Conservation (phyloP, 2,113 vertebrate species). For the Apodemus speciosus region DNA sequence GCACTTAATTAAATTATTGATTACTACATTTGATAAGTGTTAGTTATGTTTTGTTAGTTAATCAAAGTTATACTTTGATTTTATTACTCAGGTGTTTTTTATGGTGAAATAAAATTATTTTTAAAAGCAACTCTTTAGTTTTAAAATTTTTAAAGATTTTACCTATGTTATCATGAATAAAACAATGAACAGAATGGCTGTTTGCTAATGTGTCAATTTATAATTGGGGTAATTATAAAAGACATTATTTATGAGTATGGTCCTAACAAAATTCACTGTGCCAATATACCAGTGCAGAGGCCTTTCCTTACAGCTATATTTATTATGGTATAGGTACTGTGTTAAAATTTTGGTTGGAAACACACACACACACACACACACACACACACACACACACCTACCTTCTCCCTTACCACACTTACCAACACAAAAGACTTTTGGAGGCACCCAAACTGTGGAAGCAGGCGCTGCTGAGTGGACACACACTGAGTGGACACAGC, state of each 20-base stretch:
- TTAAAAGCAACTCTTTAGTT: slow-evolving; percentile 45
- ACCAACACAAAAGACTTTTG: background rate
- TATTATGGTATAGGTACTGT: background rate
- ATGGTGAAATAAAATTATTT: slow-evolving; percentile 63
- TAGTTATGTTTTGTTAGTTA: background rate
- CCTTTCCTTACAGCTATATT: background rate
- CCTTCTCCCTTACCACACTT: background rate
- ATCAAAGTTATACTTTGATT: slow-evolving; percentile 39
- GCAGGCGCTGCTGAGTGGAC: background rate
- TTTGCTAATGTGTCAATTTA: background rate
- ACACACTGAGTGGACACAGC: background rate
- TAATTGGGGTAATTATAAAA: slow-evolving; percentile 24
- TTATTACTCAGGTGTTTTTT: slow-evolving; percentile 49
- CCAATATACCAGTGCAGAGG: background rate
- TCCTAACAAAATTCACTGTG: background rate
- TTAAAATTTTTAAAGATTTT: slow-evolving; percentile 48
- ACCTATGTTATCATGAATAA: background rate
- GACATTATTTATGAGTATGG: background rate
- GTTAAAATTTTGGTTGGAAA: background rate
- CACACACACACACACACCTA: background rate
- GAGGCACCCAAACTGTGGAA: background rate
- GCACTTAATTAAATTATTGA: slow-evolving; percentile 22
- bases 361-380: too few relatives aligned
- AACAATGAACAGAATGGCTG: background rate
- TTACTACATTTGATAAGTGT: slow-evolving; percentile 55